A percentile compares a stretch with the other conserved stretches of the same genome.
phyloP scores from a whole-genome alignment of 2,888 invertebrate species.

The Antheraea yamamai region DNA sequence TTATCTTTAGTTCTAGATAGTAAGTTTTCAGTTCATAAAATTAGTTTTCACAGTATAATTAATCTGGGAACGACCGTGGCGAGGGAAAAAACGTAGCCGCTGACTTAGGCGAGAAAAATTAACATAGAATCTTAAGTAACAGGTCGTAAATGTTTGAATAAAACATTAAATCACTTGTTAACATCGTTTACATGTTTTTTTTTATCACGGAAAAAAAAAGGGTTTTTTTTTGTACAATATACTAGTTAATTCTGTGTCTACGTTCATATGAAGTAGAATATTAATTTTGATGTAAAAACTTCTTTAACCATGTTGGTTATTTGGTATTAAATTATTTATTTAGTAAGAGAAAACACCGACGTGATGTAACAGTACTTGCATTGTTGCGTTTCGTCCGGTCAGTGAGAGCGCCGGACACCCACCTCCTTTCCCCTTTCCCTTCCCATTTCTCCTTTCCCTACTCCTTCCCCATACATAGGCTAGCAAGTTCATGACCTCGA shows the following conservation, averaged over 20 bases:
- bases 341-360: no score
- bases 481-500: no score
- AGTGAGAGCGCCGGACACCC: no score
- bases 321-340: no score
- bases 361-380: no score
- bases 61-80: background rate
- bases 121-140: background rate
- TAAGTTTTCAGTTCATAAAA: slow-evolving; percentile 10
- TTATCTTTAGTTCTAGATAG: background rate
- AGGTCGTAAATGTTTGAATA: background rate
- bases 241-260: background rate
- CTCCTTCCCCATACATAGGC: no score
- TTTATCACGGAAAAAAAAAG: background rate
- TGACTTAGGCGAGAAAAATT: slow-evolving; percentile 8
- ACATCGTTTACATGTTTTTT: background rate
- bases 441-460: no score
- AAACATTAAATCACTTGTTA: background rate
- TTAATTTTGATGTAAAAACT: no score
- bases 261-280: no score
- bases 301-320: no score
- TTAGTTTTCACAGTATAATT: slow-evolving; percentile 5
- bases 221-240: background rate
- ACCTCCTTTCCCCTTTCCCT: no score
- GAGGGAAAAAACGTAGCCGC: background rate
- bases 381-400: no score